Evolutionary conservation across 1,140 invertebrate genomes (phyloP).

Genomic region (Lucilia cuprina): DNA sequence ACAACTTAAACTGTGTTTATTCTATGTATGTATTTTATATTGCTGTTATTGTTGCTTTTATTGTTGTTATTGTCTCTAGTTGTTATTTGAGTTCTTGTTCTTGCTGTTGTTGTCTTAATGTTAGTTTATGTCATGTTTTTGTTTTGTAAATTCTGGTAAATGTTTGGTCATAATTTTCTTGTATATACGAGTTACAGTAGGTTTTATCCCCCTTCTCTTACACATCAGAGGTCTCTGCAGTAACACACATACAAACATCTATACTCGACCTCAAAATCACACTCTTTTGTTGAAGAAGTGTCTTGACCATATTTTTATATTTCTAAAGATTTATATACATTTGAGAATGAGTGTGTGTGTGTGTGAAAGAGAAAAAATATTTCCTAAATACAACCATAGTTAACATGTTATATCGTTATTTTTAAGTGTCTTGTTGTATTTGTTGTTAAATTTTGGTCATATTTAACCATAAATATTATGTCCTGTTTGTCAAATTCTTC

Average conservation of each 20-base stretch:
- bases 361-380: background rate
- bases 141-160: constrained; percentile 27
- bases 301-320: too few species aligned
- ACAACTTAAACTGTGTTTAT: background rate
- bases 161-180: constrained; percentile 23
- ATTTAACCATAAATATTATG: constrained; percentile 4
- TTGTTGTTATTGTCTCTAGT: background rate
- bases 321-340: too few species aligned
- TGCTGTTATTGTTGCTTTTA: background rate
- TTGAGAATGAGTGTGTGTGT: background rate
- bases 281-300: too few species aligned
- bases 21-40: background rate
- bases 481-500: background rate
- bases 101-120: background rate
- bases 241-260: too few species aligned
- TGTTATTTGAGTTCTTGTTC: background rate
- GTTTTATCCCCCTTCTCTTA: too few species aligned
- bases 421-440: background rate
- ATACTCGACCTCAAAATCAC: too few species aligned
- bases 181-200: background rate
- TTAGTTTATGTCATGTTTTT: constrained; percentile 10
- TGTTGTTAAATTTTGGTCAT: background rate
- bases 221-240: too few species aligned
- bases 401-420: background rate
- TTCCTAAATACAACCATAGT: background rate